Evolutionary conservation across 2,888 invertebrate species (phyloP).

Genomic region (Ormyrus labotus): DNA sequence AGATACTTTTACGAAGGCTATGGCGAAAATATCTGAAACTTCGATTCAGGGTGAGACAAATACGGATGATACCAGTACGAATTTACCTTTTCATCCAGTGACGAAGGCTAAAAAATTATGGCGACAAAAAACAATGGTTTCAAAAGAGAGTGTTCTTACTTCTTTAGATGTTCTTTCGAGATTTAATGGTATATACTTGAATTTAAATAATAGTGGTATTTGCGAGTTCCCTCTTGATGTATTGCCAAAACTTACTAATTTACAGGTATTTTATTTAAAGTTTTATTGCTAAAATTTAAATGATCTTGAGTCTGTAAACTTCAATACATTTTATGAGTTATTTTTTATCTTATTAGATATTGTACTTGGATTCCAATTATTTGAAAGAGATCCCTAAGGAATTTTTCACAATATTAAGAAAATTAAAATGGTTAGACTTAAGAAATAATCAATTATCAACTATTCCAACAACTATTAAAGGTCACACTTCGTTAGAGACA

Average conservation of each 20-base stretch:
- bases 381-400: slow-evolving; percentile 78
- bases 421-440: slow-evolving; percentile 81
- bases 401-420: slow-evolving; percentile 78
- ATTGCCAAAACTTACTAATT: slow-evolving; percentile 31
- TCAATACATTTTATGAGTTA: slow-evolving; percentile 7
- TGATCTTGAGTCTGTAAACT: neutral
- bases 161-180: slow-evolving; percentile 24
- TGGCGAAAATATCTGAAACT: slow-evolving; percentile 14
- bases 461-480: slow-evolving; percentile 79
- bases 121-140: slow-evolving; percentile 24
- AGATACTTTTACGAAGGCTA: slow-evolving; percentile 27
- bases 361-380: slow-evolving; percentile 79
- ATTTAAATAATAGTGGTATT: slow-evolving; percentile 53
- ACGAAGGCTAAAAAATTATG: slow-evolving; percentile 35
- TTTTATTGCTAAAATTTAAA: neutral
- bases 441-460: slow-evolving; percentile 79
- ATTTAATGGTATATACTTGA: slow-evolving; percentile 44
- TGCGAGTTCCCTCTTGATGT: slow-evolving; percentile 47
- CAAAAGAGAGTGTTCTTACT: slow-evolving; percentile 24
- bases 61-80: neutral
- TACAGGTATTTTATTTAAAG: slow-evolving; percentile 43
- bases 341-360: slow-evolving; percentile 69
- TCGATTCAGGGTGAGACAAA: neutral
- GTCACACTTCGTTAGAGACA: slow-evolving; percentile 80
- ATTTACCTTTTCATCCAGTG: neutral